Conservation (phyloP, 2,888 invertebrate genomes). For the Barypeithes pellucidus region DNA sequence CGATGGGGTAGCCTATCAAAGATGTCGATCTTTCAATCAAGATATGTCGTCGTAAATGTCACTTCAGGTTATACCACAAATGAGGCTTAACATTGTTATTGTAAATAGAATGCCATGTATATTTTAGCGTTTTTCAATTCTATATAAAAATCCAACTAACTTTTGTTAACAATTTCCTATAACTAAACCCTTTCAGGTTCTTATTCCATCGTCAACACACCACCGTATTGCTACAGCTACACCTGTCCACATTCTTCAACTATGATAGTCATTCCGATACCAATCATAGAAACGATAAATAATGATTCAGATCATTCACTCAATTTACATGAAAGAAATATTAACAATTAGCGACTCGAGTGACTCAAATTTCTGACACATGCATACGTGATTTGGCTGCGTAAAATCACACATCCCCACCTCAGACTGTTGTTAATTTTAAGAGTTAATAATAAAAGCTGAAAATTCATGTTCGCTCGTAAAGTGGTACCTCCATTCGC, state of each 20-base stretch:
- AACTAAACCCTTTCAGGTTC: too few relatives aligned
- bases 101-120: too few relatives aligned
- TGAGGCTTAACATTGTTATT: too few relatives aligned
- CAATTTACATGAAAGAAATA: constrained; percentile 42
- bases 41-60: too few relatives aligned
- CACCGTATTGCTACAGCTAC: too few relatives aligned
- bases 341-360: constrained; percentile 42
- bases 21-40: too few relatives aligned
- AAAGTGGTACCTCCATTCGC: constrained; percentile 39
- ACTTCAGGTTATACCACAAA: too few relatives aligned
- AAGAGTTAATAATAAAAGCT: constrained; percentile 43
- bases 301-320: constrained; percentile 36
- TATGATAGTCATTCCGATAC: constrained; percentile 37
- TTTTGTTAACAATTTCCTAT: too few relatives aligned
- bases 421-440: constrained; percentile 45
- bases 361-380: constrained; percentile 47
- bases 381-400: constrained; percentile 26
- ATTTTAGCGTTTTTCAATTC: too few relatives aligned
- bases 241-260: constrained; percentile 20
- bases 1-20: too few relatives aligned
- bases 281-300: constrained; percentile 26
- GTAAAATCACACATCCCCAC: constrained; percentile 43
- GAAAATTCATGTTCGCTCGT: constrained; percentile 31
- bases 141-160: too few relatives aligned
- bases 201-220: too few relatives aligned